phyloP scores from a whole-genome alignment of 2,888 invertebrate species.

The Orchestes rusci region DNA sequence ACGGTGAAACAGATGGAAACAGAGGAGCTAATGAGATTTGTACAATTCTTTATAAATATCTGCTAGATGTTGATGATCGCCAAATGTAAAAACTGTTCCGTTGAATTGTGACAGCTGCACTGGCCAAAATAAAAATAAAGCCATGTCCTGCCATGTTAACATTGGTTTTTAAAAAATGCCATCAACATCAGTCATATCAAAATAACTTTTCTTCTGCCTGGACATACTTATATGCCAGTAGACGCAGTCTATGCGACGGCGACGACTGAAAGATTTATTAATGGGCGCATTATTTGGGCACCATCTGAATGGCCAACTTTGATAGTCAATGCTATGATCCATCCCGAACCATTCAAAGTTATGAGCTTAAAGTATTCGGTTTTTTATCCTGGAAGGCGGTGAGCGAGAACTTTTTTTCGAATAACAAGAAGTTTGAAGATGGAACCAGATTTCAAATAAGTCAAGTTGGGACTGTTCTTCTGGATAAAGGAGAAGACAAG shows the following conservation, averaged over 20 bases:
- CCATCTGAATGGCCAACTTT: constrained; percentile 35
- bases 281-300: constrained; percentile 30
- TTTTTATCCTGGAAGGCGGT: constrained; percentile 8
- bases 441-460: constrained; percentile 2
- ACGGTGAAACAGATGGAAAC: constrained; percentile 25
- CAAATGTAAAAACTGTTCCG: constrained; percentile 20
- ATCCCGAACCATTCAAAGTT: constrained; percentile 12
- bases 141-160: too few relatives aligned
- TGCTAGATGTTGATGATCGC: constrained; percentile 10
- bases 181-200: constrained; percentile 21
- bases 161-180: constrained; percentile 25
- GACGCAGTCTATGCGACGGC: constrained; percentile 33
- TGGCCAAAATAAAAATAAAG: constrained; percentile 32
- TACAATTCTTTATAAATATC: constrained; percentile 15
- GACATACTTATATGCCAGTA: constrained; percentile 37
- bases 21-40: constrained; percentile 23
- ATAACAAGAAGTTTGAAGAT: not conserved
- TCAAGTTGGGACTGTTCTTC: not conserved
- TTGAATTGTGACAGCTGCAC: constrained; percentile 30
- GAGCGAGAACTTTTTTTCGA: constrained; percentile 2
- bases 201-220: constrained; percentile 24
- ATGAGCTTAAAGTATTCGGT: not conserved
- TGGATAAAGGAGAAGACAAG: not conserved
- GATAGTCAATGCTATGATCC: constrained; percentile 12
- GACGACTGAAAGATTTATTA: constrained; percentile 28